Evolutionary conservation across 23 tunicate genomes (phyloP).

Genomic region (Trididemnum clinides): DNA sequence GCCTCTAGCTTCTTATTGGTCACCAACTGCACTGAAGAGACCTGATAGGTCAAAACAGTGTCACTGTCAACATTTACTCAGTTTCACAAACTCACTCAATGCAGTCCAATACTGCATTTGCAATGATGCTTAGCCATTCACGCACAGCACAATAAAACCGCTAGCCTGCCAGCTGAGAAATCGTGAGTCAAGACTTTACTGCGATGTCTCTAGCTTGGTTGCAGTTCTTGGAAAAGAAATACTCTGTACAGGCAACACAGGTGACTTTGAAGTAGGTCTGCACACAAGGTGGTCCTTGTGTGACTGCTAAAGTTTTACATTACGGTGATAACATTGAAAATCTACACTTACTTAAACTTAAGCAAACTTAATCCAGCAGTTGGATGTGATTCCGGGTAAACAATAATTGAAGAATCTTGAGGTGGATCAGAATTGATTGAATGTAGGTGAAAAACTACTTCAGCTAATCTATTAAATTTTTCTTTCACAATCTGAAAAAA

Average conservation of each 20-base stretch:
- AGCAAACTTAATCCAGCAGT: constrained; percentile 24
- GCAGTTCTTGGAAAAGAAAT: too few relatives aligned
- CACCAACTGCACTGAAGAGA: too few relatives aligned
- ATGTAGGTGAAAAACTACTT: not conserved
- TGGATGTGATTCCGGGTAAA: constrained; percentile 29
- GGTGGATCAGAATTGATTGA: not conserved
- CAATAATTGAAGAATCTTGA: not conserved
- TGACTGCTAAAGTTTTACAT: not conserved
- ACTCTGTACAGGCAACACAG: too few relatives aligned
- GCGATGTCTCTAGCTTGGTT: too few relatives aligned
- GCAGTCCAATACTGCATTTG: not conserved
- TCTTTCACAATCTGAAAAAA: not conserved
- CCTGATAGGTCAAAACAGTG: too few relatives aligned
- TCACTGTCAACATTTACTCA: too few relatives aligned
- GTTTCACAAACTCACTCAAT: not conserved
- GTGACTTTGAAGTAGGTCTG: too few relatives aligned
- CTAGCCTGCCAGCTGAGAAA: too few relatives aligned
- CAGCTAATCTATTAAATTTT: not conserved
- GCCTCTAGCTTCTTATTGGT: too few relatives aligned
- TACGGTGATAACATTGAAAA: not conserved
- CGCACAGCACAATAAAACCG: too few relatives aligned
- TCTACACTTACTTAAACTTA: constrained; percentile 38
- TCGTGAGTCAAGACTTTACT: too few relatives aligned
- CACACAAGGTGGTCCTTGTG: not conserved
- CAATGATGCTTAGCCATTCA: too few relatives aligned